These are phyloP conservation scores for Saxicola maurus DNA, from an alignment of 2,797 vertebrate genomes.

Conservation along the genomic window DNA sequence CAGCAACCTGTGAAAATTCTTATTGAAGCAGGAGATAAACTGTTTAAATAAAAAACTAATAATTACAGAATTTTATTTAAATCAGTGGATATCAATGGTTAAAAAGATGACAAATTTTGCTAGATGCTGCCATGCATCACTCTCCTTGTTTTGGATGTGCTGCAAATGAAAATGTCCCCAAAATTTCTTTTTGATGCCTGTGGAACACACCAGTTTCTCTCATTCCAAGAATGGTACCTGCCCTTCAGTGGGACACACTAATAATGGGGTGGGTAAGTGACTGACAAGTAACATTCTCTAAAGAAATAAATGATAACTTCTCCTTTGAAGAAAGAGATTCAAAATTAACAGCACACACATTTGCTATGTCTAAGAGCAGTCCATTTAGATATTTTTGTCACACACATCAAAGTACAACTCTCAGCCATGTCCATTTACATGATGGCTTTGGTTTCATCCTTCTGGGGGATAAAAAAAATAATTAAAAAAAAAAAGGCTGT, in stretches of 20 bases:
- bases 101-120: neutral
- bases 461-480: fast-evolving
- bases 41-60: neutral
- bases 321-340: neutral
- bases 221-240: neutral
- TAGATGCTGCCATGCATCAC: neutral
- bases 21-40: neutral
- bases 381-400: neutral
- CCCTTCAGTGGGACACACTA: neutral
- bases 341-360: neutral
- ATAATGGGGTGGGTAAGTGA: neutral
- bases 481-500: neutral
- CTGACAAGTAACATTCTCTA: neutral
- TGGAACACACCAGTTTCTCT: neutral
- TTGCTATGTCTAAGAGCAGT: neutral
- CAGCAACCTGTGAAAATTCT: slow-evolving; percentile 58
- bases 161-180: neutral
- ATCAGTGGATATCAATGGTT: neutral
- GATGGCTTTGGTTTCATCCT: neutral
- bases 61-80: neutral
- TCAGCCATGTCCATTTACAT: neutral
- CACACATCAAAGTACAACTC: neutral
- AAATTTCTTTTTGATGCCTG: neutral
- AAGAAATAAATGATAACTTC: neutral
- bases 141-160: neutral